phyloP scores from a whole-genome alignment of 2,888 invertebrate genomes.

The Drosophila affinis region DNA sequence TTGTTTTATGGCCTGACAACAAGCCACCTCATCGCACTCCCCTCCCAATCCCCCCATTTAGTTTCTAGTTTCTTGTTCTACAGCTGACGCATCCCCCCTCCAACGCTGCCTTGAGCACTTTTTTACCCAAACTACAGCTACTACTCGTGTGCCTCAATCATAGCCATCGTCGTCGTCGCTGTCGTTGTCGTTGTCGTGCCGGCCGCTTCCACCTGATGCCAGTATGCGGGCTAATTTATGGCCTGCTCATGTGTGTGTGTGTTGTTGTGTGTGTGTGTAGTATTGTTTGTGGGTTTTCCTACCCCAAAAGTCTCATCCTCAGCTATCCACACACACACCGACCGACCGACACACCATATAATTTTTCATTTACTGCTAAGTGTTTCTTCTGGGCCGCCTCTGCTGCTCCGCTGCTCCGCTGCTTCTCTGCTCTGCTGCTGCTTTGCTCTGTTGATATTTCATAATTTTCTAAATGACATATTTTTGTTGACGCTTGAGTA shows the following conservation, averaged over 20 bases:
- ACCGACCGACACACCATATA: constrained; percentile 33
- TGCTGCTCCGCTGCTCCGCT: neutral
- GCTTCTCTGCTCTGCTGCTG: neutral
- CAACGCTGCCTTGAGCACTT: constrained; percentile 29
- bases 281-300: constrained; percentile 40
- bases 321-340: constrained; percentile 51
- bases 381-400: constrained; percentile 51
- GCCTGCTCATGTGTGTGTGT: constrained; percentile 62
- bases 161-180: constrained; percentile 3
- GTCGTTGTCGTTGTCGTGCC: neutral
- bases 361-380: constrained; percentile 73
- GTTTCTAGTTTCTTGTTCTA: constrained; percentile 35
- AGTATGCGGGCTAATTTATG: constrained; percentile 76
- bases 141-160: constrained; percentile 49
- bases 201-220: constrained; percentile 54
- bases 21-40: constrained; percentile 35
- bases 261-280: no score
- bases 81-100: constrained; percentile 42
- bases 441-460: constrained; percentile 52
- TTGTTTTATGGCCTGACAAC: constrained; percentile 74
- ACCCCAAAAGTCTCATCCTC: constrained; percentile 35
- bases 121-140: constrained; percentile 45
- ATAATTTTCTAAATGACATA: constrained; percentile 73
- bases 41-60: neutral
- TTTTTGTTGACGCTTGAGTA: constrained; percentile 62